Base-by-base conservation (phyloP, 2,113 vertebrate species). In the Chauna torquata region DNA sequence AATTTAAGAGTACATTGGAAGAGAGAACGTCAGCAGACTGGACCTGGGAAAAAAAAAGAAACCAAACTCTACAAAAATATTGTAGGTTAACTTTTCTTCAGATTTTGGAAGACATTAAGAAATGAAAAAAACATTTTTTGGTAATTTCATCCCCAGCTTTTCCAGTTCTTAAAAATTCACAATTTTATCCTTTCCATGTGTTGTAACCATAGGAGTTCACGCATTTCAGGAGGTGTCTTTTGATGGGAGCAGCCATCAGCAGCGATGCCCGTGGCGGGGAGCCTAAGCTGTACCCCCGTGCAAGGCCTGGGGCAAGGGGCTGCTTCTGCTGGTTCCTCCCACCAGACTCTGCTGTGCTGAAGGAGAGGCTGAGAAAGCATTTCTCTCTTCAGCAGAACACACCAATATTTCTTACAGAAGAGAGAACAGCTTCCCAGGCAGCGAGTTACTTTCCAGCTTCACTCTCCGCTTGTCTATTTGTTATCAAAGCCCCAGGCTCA, bases 221-320 rank as follows among this genome's bases (percentile, higher is more conserved):
- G 18, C 24, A 16, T 40, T 38, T 62, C 24, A 40, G 36, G 61
- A 40, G 36, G 16, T 64, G 61, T 34, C 65, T 74, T 75, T 38
- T 13, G 11, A 40, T 38, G 38, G 12, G 40, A 84, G 22, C 12
- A 81, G 4, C 10, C 34, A 49, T 38, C 44, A 72, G 42, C 38
- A 62, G 2, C 1, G 2, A 30, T 38, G 66, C 62, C n/a, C 22
- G 16, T 1, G 9, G 49, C 9, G 28, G 8, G 24, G 40, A 50
- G 28, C 8, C 27, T 58, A 66, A 88, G 34, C 11, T 62, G 55
- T 14, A 23, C 0, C 0, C 32, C 40, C 32, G 30, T 0, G 0
- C 38, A 52, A 17, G 20, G 15, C 15, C 40, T 66, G 34, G 50
- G 58, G 34, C 47, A 88, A 34, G 15, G 18, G 50, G 40, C 36